Base-by-base conservation (phyloP, 1,140 invertebrate species). In the Scaptomyza graminum region DNA sequence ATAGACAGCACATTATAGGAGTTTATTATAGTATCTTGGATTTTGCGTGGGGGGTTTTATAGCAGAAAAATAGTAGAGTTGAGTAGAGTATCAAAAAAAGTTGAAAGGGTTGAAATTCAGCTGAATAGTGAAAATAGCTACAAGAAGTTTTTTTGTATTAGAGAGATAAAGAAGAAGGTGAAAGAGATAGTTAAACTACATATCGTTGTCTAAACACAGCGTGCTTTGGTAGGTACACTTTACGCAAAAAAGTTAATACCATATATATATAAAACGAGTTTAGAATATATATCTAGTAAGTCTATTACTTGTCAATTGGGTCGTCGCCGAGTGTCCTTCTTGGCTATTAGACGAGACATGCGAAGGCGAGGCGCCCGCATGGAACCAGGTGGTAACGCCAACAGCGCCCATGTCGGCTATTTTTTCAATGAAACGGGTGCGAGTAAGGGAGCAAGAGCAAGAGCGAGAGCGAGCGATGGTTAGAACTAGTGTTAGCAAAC, bases 361-460 rank as follows among this genome's bases (percentile, higher is more conserved):
- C 37, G 81, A 69, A 25, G 87, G 79, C 50, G 90, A 78, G 15
- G 89, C 89, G 52, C 90, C 90, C 28, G 88, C 90, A 87, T 87
- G 83, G 59, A 91, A 91, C 87, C 90, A 91, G 52, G 90, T 91
- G 77, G 90, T 91, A 46, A 91, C 90, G 69, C 90, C 90, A 49
- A 91, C 80, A 52, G 72, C 76, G 59, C 87, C 83, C 56, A 87
- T 79, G 67, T 87, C 81, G 66, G 74, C 82, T 85, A 55, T 56
- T 50, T 6, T 49, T 55, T 31, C 65, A 71, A 37, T 9, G 31
- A 46, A 52, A 52, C 15, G 9, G 16, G 39, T 13, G 11, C 22
- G 22, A 34, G 31, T 44, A 11, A n/a, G 49, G 49, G 57, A 43
- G 39, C 22, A 28, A 63, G 37, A 34, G 39, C 52, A 28, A 76